These are phyloP conservation scores for Homarus gammarus DNA, from an alignment of 2,888 invertebrate species.

Conservation along the genomic window DNA sequence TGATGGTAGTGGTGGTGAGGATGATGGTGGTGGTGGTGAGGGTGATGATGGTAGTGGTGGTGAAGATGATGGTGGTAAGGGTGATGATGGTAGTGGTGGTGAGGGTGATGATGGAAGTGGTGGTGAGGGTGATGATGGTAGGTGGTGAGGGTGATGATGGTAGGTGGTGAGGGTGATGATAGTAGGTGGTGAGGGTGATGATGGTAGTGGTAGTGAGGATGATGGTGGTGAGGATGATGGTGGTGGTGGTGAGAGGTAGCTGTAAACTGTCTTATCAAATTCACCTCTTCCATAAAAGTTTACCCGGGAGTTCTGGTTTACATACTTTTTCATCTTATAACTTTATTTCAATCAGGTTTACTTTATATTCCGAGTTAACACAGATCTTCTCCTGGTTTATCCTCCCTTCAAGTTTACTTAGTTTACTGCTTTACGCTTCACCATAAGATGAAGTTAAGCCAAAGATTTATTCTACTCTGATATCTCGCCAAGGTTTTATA, in stretches of 20 bases:
- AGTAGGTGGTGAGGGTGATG: neutral
- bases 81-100: neutral
- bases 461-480: no score
- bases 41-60: neutral
- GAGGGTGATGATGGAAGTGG: neutral
- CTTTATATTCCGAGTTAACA: no score
- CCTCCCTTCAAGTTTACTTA: no score
- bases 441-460: no score
- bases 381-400: no score
- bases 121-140: neutral
- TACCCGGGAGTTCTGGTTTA: no score
- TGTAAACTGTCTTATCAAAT: neutral
- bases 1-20: neutral
- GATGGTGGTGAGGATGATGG: neutral
- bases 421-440: no score
- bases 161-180: neutral
- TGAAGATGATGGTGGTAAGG: neutral
- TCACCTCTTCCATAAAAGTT: no score
- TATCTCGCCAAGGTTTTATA: no score
- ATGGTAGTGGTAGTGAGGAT: neutral
- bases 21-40: neutral
- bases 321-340: no score
- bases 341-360: no score
- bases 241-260: neutral
- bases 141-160: neutral